These are phyloP conservation scores for Apeltes quadracus DNA, from an alignment of 2,113 vertebrate genomes.

Conservation along the genomic window DNA sequence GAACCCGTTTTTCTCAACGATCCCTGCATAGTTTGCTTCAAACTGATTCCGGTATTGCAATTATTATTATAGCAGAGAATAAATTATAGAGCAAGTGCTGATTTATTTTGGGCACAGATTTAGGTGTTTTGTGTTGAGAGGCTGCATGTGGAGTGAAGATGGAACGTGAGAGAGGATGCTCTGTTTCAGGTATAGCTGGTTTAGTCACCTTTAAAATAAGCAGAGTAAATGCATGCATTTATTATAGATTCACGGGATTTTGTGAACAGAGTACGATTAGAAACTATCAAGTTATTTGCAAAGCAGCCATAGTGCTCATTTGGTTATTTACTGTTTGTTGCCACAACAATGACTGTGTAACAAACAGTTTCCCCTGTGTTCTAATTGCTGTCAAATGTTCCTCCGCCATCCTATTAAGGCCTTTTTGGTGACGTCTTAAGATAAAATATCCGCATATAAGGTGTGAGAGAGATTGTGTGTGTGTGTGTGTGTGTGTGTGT, in stretches of 20 bases:
- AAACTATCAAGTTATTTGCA: not conserved
- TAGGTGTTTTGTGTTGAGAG: not conserved
- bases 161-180: not conserved
- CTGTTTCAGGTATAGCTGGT: not conserved
- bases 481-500: not conserved
- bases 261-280: not conserved
- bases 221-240: not conserved
- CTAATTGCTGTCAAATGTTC: slow-evolving; percentile 5
- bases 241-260: not conserved
- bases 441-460: not conserved
- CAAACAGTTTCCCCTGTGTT: not conserved
- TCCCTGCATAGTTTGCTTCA: slow-evolving; percentile 13
- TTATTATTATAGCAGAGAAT: slow-evolving; percentile 29
- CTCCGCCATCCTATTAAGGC: not conserved
- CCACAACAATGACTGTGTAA: not conserved
- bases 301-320: not conserved
- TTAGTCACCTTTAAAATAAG: slow-evolving; percentile 3
- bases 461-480: not conserved
- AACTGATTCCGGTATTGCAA: slow-evolving; percentile 23
- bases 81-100: slow-evolving; percentile 5
- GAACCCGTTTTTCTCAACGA: slow-evolving; percentile 17
- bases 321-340: not conserved
- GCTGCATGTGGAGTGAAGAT: not conserved
- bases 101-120: slow-evolving; percentile 13
- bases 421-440: not conserved